Evolutionary conservation across 1,140 invertebrate species (phyloP).

Genomic region (Sogatella furcifera): DNA sequence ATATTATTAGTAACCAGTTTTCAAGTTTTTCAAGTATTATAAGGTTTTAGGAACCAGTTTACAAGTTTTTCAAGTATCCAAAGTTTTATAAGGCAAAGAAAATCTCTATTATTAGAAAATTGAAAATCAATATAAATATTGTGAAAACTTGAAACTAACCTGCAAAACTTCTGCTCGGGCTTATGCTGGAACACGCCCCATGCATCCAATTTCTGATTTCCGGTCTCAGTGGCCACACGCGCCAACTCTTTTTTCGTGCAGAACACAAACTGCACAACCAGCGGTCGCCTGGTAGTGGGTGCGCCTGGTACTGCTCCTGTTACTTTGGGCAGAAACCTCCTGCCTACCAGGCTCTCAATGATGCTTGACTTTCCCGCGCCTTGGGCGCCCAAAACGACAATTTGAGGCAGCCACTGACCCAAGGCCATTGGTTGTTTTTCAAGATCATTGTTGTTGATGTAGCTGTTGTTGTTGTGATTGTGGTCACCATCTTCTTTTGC

Average conservation of each 20-base stretch:
- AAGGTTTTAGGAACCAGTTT: no score
- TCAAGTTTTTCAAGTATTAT: no score
- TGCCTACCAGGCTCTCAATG: conserved; percentile 10
- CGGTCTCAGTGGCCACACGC: background rate
- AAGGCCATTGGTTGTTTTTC: no score
- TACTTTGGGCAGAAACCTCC: conserved; percentile 14
- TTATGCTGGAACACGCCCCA: background rate
- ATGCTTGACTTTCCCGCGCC: conserved; percentile 18
- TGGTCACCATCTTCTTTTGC: no score
- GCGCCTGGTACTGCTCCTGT: conserved; percentile 11
- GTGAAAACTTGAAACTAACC: background rate
- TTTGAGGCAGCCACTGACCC: conserved; percentile 6
- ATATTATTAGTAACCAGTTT: no score
- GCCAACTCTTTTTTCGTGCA: background rate
- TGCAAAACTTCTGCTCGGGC: background rate
- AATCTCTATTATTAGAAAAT: no score
- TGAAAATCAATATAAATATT: no score
- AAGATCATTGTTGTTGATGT: no score
- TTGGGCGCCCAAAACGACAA: conserved; percentile 32
- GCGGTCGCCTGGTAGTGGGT: background rate
- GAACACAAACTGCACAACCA: background rate
- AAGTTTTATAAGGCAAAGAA: no score
- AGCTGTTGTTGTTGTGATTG: no score
- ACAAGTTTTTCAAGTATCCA: no score
- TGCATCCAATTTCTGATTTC: background rate